Percentiles rank a stretch among this genome's conserved stretches.
phyloP scores from a whole-genome alignment of 2,888 invertebrate genomes.

The Drosophila limbata region DNA sequence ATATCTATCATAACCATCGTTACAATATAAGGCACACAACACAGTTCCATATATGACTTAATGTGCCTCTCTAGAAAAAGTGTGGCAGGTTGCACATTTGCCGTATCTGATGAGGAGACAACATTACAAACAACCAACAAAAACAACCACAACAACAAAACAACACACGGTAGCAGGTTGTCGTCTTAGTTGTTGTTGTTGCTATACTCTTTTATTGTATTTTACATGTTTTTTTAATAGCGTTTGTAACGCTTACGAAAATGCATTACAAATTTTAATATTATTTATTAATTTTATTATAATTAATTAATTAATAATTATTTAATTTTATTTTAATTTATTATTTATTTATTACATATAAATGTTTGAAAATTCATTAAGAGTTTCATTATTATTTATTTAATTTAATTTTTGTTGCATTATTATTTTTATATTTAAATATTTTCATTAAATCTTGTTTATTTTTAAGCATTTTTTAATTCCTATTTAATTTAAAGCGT shows the following conservation, averaged over 20 bases:
- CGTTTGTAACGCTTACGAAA: constrained; percentile 10
- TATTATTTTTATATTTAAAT: not conserved
- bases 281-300: constrained; percentile 4
- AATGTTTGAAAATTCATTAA: too few species aligned
- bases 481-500: not conserved
- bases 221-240: constrained; percentile 6
- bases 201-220: constrained; percentile 2
- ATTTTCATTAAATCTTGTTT: too few species aligned
- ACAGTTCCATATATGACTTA: constrained; percentile 53
- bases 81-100: constrained; percentile 68
- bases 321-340: too few species aligned
- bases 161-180: constrained; percentile 28
- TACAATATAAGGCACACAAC: constrained; percentile 33
- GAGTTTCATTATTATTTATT: too few species aligned
- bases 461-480: not conserved
- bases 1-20: constrained; percentile 41
- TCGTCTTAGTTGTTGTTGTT: not conserved
- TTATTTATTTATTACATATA: too few species aligned
- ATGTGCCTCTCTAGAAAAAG: constrained; percentile 33
- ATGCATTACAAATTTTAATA: not conserved
- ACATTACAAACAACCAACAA: constrained; percentile 30
- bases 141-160: constrained; percentile 12
- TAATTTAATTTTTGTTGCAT: not conserved
- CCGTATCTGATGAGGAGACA: constrained; percentile 47
- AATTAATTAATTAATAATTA: not conserved